Conservation (phyloP, 92 coral and sea anemone genomes). For the Nematostella vectensis region DNA sequence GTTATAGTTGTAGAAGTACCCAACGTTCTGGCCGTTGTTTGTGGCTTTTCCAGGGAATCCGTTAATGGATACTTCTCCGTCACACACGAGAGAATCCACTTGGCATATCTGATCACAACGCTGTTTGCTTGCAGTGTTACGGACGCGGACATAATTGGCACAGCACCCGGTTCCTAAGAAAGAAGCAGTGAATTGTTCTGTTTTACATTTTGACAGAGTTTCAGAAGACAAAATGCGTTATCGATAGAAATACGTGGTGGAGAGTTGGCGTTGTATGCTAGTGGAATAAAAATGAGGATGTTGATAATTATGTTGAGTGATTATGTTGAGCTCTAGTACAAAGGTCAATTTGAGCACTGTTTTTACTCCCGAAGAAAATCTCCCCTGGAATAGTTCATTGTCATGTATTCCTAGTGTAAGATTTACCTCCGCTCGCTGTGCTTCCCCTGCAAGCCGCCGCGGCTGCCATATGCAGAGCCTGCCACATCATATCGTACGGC, state of each 20-base stretch:
- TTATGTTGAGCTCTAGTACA: no score
- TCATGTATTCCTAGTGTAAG: no score
- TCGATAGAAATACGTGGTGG: no score
- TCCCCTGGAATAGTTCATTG: no score
- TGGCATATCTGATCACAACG: constrained; percentile 11
- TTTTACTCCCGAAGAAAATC: no score
- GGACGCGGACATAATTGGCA: background rate
- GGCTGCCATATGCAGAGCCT: constrained; percentile 46
- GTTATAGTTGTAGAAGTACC: background rate
- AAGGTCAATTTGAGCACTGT: no score
- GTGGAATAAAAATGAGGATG: no score
- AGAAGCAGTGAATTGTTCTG: no score
- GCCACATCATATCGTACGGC: constrained; percentile 30
- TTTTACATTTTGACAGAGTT: no score
- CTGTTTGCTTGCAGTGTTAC: background rate
- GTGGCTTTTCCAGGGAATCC: constrained; percentile 24
- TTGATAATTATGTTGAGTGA: no score
- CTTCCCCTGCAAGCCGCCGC: constrained; percentile 49
- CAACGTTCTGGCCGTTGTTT: background rate
- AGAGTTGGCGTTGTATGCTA: no score
- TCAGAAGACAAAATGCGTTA: no score
- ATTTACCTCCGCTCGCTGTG: constrained; percentile 19
- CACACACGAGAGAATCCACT: background rate
- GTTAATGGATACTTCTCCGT: constrained; percentile 18
- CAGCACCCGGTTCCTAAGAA: constrained; percentile 8